Base-by-base conservation (phyloP, 37 sponge, comb jelly and placozoan genomes). In the Geodia barretti region DNA sequence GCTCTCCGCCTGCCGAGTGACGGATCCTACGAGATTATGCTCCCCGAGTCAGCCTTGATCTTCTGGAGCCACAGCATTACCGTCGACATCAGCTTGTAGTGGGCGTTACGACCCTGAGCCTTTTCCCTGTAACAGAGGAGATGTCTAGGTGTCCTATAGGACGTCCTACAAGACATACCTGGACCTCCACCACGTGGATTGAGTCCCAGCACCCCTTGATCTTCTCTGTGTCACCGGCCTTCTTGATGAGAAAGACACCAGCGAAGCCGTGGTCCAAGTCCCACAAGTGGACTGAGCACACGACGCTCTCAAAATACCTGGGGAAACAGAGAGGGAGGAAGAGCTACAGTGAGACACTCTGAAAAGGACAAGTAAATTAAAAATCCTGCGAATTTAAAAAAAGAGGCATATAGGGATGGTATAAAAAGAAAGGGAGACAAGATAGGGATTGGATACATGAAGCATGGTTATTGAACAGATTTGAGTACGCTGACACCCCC, bases 161-260 rank as follows among this genome's bases (percentile, higher is more conserved):
- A 9, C 35, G 4, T 23, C 75, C 4, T 54, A 37, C 72, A 4
- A 66, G 1, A 61, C 86, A 80, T 73, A 89, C 95, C 83, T 84
- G 83, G 19, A 97, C 98, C 74, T 97, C 98, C 35, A 97, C 85
- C 17, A 97, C 98, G 65, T 97, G 98, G 39, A 97, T 97, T 39
- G 95, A 95, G 84, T 97, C 98, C 98, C 98, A 97, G 78, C 95
- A 92, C 9, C 98, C 95, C 77, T 92, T 97, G 81, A 92, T 95
- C 54, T 68, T 90, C 75, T 97, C 93, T 21, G 86, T 92, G 72
- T 95, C 98, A n/a, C 97, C 97, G 11, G 91, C 90, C 74, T 97
- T 97, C 90, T 97, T 97, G 81, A 97, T 95, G 30, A 97, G 82
- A 1, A 97, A 76, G 7, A 95, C 98, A 30, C 95, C 95, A 39